phyloP scores from a whole-genome alignment of 2,113 vertebrate species.

The Crotalus viridis region DNA sequence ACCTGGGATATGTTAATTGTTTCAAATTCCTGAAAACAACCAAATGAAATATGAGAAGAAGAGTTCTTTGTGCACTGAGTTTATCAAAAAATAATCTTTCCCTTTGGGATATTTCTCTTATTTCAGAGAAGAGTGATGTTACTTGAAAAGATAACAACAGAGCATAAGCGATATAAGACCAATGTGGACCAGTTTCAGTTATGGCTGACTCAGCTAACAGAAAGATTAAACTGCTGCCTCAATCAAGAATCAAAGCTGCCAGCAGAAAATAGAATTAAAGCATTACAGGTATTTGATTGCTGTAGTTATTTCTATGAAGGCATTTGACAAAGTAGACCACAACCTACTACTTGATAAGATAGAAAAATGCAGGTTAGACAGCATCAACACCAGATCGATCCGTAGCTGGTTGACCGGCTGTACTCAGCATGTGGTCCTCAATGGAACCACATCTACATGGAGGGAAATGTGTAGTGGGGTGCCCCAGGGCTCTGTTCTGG shows the following conservation, averaged over 20 bases:
- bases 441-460: no score
- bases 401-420: no score
- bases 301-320: not conserved
- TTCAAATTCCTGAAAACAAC: constrained; percentile 28
- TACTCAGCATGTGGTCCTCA: no score
- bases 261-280: constrained; percentile 66
- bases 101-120: constrained; percentile 37
- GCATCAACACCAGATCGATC: no score
- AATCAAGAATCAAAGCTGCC: constrained; percentile 45
- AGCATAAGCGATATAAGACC: constrained; percentile 78
- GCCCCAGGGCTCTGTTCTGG: no score
- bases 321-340: no score
- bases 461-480: no score
- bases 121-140: constrained; percentile 80
- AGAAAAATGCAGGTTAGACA: no score
- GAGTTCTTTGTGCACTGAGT: constrained; percentile 21
- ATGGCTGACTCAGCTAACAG: constrained; percentile 80
- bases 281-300: constrained; percentile 75
- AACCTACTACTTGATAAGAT: no score
- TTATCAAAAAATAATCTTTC: constrained; percentile 25
- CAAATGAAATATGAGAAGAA: rapidly evolving
- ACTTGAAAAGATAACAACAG: constrained; percentile 79
- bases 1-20: not conserved
- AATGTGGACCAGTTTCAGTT: constrained; percentile 74
- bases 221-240: constrained; percentile 75